Percentiles rank a stretch among this genome's conserved stretches.
Evolutionary conservation across 1,140 invertebrate species (phyloP).

Genomic region (Pomacea maculata): DNA sequence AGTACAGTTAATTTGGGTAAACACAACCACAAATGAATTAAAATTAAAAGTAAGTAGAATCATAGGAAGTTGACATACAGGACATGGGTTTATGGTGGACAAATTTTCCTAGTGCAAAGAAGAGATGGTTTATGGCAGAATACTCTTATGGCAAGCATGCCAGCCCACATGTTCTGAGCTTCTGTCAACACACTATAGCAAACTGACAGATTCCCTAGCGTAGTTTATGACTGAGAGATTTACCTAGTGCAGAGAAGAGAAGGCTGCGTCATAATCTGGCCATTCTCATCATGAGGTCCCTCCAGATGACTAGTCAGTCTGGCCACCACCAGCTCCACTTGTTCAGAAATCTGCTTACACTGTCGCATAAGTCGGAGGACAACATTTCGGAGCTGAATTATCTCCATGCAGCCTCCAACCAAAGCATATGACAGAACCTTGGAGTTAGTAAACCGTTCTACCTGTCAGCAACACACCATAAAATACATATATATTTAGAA

Average conservation of each 20-base stretch:
- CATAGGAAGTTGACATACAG: too few species aligned
- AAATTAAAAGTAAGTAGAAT: too few species aligned
- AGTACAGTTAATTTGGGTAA: too few species aligned
- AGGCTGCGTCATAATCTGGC: constrained; percentile 66
- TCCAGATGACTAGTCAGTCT: constrained; percentile 50
- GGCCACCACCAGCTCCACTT: constrained; percentile 66
- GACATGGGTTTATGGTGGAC: too few species aligned
- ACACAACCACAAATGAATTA: too few species aligned
- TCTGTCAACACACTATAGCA: too few species aligned
- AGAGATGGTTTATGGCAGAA: too few species aligned
- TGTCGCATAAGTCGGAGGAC: constrained; percentile 67
- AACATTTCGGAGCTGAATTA: constrained; percentile 65
- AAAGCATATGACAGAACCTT: constrained; percentile 63
- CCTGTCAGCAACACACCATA: constrained; percentile 40
- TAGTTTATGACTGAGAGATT: background rate
- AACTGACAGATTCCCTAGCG: too few species aligned
- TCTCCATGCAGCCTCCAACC: constrained; percentile 64
- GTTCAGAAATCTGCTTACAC: constrained; percentile 66
- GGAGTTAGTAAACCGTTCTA: constrained; percentile 56
- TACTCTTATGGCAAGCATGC: too few species aligned
- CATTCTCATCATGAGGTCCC: constrained; percentile 42
- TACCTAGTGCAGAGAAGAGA: constrained; percentile 60
- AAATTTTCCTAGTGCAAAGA: too few species aligned
- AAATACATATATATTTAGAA: too few species aligned
- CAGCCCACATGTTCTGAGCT: too few species aligned